Conservation (phyloP, 2,113 vertebrate genomes). For the Axis porcinus region DNA sequence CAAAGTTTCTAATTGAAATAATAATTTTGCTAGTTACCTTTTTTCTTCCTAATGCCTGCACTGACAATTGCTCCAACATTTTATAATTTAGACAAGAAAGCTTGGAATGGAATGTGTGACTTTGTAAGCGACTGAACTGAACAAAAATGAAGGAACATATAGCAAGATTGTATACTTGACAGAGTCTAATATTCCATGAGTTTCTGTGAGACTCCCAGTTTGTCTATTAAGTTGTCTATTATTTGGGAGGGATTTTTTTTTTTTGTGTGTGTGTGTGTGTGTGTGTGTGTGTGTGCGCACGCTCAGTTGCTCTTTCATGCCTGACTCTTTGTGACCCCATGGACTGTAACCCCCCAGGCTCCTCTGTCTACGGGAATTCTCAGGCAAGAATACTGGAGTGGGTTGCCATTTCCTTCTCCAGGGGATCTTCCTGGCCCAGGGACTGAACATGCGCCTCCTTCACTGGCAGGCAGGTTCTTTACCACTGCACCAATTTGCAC, state of each 20-base stretch:
- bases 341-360: background rate
- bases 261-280: background rate
- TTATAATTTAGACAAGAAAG: background rate
- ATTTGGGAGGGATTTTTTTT: background rate
- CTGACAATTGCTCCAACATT: background rate
- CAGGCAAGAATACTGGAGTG: background rate
- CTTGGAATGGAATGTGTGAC: background rate
- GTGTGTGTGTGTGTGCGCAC: rapidly evolving
- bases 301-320: background rate
- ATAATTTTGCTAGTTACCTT: background rate
- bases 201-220: background rate
- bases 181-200: background rate
- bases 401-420: background rate
- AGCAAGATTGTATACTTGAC: background rate
- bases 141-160: background rate
- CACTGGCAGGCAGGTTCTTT: background rate
- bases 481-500: background rate
- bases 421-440: background rate
- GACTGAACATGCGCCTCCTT: background rate
- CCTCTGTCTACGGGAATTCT: background rate
- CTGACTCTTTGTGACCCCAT: background rate
- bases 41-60: background rate
- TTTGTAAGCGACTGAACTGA: background rate
- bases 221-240: background rate
- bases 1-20: background rate